Evolutionary conservation across 1,140 invertebrate genomes (phyloP).

Genomic region (Saccostrea cuccullata): DNA sequence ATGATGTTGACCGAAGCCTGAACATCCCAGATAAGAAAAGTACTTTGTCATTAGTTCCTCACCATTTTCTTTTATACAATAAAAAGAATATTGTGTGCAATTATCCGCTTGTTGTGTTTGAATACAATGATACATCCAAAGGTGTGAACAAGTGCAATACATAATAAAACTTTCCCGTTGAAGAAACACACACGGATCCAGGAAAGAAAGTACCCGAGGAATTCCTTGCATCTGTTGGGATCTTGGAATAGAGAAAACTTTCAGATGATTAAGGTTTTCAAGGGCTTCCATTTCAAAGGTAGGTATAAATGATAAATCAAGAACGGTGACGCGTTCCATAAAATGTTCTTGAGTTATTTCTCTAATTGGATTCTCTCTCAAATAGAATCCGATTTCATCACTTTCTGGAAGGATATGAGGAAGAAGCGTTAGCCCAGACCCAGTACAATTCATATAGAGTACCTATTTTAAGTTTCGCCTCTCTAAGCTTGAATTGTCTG

Average conservation of each 20-base stretch:
- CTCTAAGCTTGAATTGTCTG: not conserved
- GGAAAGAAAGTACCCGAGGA: not conserved
- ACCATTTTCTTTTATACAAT: not conserved
- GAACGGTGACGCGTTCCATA: not conserved
- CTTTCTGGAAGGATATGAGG: not conserved
- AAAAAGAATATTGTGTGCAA: not conserved
- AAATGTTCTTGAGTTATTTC: not conserved
- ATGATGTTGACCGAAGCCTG: not conserved
- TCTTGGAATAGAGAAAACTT: not conserved
- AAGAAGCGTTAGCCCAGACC: not conserved
- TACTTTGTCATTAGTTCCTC: not conserved
- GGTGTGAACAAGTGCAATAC: not conserved
- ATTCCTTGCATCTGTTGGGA: not conserved
- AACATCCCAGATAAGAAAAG: not conserved
- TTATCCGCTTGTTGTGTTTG: not conserved
- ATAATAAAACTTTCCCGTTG: not conserved
- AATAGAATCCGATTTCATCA: not conserved
- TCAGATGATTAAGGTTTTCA: not conserved
- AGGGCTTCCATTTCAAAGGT: not conserved
- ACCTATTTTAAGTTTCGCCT: not conserved
- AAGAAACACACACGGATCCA: not conserved
- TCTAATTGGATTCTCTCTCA: not conserved
- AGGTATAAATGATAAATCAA: not conserved
- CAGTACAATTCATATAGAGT: not conserved
- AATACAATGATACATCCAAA: not conserved